These are phyloP conservation scores for Lepus americanus DNA, from an alignment of 2,113 vertebrate species.

Conservation along the genomic window DNA sequence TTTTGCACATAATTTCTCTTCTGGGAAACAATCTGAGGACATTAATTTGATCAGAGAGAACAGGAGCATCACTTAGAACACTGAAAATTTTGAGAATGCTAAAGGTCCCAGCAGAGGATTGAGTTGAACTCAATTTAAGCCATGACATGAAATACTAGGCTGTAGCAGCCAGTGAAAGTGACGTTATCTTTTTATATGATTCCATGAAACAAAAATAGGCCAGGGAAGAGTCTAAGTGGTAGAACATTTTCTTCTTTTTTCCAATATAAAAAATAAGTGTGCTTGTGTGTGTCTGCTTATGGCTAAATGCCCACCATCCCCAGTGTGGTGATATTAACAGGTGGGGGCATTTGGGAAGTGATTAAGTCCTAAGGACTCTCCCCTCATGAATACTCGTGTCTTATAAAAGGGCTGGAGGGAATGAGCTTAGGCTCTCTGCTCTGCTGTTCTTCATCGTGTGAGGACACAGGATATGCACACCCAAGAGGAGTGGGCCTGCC, in stretches of 20 bases:
- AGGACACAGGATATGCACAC: not conserved
- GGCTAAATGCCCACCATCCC: not conserved
- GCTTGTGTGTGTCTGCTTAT: not conserved
- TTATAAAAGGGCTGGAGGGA: not conserved
- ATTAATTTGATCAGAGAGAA: not conserved
- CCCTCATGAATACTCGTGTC: not conserved
- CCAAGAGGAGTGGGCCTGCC: not conserved
- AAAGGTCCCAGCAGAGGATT: not conserved
- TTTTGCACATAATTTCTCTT: conserved; percentile 14
- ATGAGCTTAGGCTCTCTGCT: not conserved
- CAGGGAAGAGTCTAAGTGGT: not conserved
- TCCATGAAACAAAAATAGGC: not conserved
- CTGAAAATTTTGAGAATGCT: not conserved
- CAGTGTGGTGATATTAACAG: not conserved
- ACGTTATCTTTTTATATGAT: not conserved
- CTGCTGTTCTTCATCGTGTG: too few species aligned
- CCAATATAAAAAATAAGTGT: not conserved
- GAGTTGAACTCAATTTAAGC: not conserved
- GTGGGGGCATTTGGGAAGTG: not conserved
- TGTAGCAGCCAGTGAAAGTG: not conserved
- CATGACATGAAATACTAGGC: not conserved
- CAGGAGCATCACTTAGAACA: not conserved
- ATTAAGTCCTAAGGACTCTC: not conserved
- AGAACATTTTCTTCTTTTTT: not conserved
- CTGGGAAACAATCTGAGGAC: not conserved